Evolutionary conservation across 92 coral and sea anemone genomes (phyloP).

Genomic region (Palythoa caribaeorum): DNA sequence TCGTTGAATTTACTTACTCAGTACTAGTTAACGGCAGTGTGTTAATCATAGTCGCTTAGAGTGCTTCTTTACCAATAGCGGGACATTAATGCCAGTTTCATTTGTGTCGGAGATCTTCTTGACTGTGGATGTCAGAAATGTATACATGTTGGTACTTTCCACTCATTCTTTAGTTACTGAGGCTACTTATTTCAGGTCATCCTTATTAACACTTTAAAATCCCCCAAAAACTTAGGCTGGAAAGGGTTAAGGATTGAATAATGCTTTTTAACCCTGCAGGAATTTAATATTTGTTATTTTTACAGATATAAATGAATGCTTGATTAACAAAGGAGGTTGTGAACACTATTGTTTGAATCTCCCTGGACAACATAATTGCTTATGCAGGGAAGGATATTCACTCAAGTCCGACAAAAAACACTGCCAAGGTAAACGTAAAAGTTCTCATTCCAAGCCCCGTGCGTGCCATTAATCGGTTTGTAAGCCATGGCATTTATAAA

Average conservation of each 20-base stretch:
- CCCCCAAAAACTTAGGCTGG: constrained; percentile 31
- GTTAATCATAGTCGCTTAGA: too few relatives aligned
- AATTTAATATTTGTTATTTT: not conserved
- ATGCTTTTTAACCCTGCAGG: not conserved
- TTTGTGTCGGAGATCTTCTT: constrained; percentile 25
- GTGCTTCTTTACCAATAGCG: too few relatives aligned
- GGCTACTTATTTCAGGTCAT: constrained; percentile 32
- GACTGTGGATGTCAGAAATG: constrained; percentile 36
- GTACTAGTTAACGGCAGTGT: too few relatives aligned
- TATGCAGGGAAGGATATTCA: not conserved
- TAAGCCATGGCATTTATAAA: too few relatives aligned
- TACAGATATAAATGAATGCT: constrained; percentile 12
- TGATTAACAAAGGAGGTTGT: constrained; percentile 2
- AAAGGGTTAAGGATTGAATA: not conserved
- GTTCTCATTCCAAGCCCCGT: not conserved
- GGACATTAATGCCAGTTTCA: constrained; percentile 2
- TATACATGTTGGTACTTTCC: constrained; percentile 44
- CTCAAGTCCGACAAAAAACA: constrained; percentile 3
- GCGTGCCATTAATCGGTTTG: too few relatives aligned
- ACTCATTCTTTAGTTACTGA: constrained; percentile 24
- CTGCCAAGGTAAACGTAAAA: not conserved
- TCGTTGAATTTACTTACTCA: too few relatives aligned
- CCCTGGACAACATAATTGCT: not conserved
- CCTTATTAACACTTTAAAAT: constrained; percentile 13
- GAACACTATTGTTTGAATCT: constrained; percentile 3